Evolutionary conservation across 2,888 invertebrate species (phyloP).

Genomic region (Nematopogon swammerdamellus): DNA sequence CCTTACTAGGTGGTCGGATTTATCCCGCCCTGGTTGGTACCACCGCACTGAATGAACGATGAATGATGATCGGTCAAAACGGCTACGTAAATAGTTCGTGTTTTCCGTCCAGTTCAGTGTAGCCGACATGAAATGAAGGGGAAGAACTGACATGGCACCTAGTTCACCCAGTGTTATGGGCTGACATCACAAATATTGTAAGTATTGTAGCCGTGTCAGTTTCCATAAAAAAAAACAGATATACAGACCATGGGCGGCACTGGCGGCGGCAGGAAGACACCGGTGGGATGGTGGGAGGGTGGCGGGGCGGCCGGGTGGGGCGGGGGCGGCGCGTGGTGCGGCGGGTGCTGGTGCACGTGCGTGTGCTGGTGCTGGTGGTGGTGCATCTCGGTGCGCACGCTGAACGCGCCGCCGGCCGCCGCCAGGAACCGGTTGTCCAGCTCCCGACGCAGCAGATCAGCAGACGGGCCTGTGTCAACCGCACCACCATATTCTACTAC

Average conservation of each 20-base stretch:
- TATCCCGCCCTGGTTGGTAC: too few species aligned
- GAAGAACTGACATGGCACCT: too few species aligned
- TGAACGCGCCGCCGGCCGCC: constrained; percentile 72
- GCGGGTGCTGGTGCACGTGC: constrained; percentile 84
- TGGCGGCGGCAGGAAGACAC: constrained; percentile 34
- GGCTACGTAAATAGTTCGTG: too few species aligned
- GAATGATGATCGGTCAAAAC: too few species aligned
- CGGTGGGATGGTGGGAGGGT: constrained; percentile 16
- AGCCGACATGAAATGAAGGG: too few species aligned
- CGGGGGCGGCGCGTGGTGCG: constrained; percentile 61
- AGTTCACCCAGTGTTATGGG: too few species aligned
- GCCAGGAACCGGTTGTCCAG: constrained; percentile 88
- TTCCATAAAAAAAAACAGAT: too few species aligned
- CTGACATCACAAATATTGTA: too few species aligned
- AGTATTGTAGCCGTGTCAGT: too few species aligned
- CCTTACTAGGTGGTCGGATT: too few species aligned
- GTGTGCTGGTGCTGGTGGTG: constrained; percentile 93
- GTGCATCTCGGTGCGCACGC: constrained; percentile 82
- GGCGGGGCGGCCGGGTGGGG: constrained; percentile 28
- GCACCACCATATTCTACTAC: neutral
- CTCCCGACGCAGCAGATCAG: constrained; percentile 84
- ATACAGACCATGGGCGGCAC: constrained; percentile 9
- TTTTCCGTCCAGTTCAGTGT: too few species aligned
- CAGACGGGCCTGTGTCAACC: constrained; percentile 50
- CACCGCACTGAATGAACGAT: too few species aligned